Percentiles rank a stretch among this genome's conserved stretches.
phyloP scores from a whole-genome alignment of 2,113 vertebrate species.

The Calypte anna region DNA sequence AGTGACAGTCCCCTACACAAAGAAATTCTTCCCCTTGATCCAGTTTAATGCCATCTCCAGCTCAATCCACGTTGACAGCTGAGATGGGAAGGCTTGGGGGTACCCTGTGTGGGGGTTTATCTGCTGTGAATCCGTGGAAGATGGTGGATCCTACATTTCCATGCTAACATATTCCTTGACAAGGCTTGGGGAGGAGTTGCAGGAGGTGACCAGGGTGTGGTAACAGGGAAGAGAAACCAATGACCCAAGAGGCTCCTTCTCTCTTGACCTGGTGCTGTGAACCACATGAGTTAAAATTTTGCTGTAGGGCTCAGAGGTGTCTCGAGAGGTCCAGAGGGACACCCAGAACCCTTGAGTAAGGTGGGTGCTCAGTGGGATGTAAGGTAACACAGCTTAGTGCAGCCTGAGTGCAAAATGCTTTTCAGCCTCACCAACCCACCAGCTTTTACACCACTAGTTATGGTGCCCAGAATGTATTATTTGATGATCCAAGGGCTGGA shows the following conservation, averaged over 20 bases:
- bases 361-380: constrained; percentile 46
- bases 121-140: not conserved
- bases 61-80: not conserved
- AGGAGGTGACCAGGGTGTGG: not conserved
- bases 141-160: not conserved
- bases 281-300: not conserved
- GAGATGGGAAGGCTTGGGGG: not conserved
- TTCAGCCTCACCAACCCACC: not conserved
- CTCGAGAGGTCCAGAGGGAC: constrained; percentile 56
- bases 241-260: not conserved
- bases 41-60: not conserved
- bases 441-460: accelerated
- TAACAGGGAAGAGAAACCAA: not conserved
- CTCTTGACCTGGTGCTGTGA: not conserved
- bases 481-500: too few species aligned
- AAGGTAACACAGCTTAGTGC: not conserved
- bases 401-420: not conserved
- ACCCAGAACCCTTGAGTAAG: constrained; percentile 46
- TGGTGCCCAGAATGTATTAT: not conserved
- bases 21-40: not conserved
- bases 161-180: not conserved
- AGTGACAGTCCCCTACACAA: not conserved
- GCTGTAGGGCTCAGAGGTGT: constrained; percentile 54
- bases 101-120: not conserved
- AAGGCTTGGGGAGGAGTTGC: not conserved